These are phyloP conservation scores for Saccostrea cuccullata DNA, from an alignment of 1,140 invertebrate species.

Conservation along the genomic window DNA sequence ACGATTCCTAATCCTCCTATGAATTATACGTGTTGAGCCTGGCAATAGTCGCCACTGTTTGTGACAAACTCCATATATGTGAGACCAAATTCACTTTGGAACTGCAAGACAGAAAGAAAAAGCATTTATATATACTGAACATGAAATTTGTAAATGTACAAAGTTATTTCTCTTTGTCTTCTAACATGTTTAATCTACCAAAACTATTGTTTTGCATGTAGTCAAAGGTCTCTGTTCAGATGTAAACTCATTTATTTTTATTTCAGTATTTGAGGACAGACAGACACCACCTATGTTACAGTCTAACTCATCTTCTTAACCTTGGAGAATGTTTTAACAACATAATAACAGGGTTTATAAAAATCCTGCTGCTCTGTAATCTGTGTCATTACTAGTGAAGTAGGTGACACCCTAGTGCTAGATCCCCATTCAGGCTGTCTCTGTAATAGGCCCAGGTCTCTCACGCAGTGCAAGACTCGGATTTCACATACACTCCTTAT, in stretches of 20 bases:
- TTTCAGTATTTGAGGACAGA: background rate
- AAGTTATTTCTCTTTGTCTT: too few species aligned
- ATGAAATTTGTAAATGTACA: too few species aligned
- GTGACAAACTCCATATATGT: conserved; percentile 97
- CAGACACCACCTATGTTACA: background rate
- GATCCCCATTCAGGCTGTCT: background rate
- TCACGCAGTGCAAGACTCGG: background rate
- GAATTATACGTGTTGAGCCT: conserved; percentile 81
- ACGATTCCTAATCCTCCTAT: background rate
- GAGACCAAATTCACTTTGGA: conserved; percentile 84
- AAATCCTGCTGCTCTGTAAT: background rate
- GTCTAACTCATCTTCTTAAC: conserved; percentile 6
- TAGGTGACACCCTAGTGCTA: conserved; percentile 4
- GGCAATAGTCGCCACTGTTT: conserved; percentile 83
- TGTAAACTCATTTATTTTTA: background rate
- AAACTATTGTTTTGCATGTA: too few species aligned
- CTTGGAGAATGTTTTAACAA: conserved; percentile 28
- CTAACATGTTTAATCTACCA: too few species aligned
- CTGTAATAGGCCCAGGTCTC: background rate
- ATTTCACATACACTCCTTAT: conserved; percentile 19
- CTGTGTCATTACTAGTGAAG: background rate
- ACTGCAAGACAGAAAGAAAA: conserved; percentile 79
- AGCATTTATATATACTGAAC: background rate
- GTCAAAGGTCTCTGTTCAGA: too few species aligned
- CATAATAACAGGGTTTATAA: conserved; percentile 9